Base-by-base conservation (phyloP, 2,888 invertebrate genomes). In the Epinotia bilunana region DNA sequence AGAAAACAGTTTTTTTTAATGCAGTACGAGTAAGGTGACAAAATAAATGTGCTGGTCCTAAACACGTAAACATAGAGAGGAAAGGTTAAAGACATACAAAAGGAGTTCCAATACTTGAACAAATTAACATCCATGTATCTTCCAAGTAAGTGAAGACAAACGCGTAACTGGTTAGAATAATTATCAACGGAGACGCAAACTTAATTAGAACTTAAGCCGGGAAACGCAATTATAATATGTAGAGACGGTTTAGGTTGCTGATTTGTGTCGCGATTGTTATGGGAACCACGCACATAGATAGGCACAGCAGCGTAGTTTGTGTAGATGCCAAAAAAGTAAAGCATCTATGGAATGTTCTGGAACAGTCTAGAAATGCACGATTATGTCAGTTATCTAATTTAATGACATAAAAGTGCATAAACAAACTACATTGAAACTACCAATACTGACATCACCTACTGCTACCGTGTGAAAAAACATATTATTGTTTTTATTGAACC, bases 191-290 rank as follows among this genome's bases (percentile, higher is more conserved):
- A 75, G 61, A 67, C 61, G 68, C 77, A 69, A 79, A 82, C 78
- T 82, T 83, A 82, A 84, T 84, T 84, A 83, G 79, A 84, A 83
- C 80, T 81, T 77, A 80, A 81, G 79, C 79, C 73, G 76, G 33
- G 67, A 53, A 61, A 72, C 49, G 65, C 61, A 74, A 67, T 67
- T 70, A 74, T 72, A 71, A 71, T 63, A 64, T 49, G 63, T 58
- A 53, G 65, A 65, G 65, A 65, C 13, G 73, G 69, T 60, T 72
- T 61, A 46, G 11, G 43, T 60, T 74, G 33, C 63, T 49, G 69
- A 74, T 74, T 74, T 64, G 64, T 74, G 70, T 63, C 49, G 49
- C 60, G 9, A 57, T 33, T 69, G 39, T 33, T n/a, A 39, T 11
- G 28, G 43, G 18, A 58, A 13, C 39, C 46, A 23, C 63, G 28